Conservation (phyloP, 2,113 vertebrate genomes). For the Ascaphus truei region DNA sequence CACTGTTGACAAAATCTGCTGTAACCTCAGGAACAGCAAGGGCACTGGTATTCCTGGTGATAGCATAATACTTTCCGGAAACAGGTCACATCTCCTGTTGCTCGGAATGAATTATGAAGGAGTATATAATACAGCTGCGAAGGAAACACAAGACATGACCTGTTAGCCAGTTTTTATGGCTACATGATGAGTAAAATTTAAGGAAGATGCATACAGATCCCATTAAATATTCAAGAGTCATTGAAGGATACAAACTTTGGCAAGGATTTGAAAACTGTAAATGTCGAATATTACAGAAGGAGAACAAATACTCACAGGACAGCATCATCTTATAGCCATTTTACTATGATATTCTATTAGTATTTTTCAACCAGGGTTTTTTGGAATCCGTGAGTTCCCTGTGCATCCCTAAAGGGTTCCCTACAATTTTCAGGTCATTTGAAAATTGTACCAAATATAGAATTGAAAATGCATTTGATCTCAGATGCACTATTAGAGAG, state of each 20-base stretch:
- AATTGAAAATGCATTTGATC: too few relatives aligned
- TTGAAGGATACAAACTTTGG: conserved; percentile 23
- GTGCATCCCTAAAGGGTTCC: too few relatives aligned
- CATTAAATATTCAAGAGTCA: conserved; percentile 27
- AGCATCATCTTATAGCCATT: too few relatives aligned
- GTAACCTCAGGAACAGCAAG: conserved; percentile 3
- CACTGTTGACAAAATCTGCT: neutral
- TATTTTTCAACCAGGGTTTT: too few relatives aligned
- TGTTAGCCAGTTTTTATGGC: conserved; percentile 1
- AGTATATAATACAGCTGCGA: conserved; percentile 2
- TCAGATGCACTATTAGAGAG: too few relatives aligned
- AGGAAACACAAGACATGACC: conserved; percentile 15
- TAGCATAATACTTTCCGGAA: conserved; percentile 7
- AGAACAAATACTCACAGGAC: too few relatives aligned
- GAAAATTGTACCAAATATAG: too few relatives aligned
- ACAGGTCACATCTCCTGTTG: conserved; percentile 1
- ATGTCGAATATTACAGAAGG: too few relatives aligned
- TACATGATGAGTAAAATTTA: conserved; percentile 14
- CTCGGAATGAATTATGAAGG: conserved; percentile 18
- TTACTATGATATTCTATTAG: too few relatives aligned
- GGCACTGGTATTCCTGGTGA: neutral
- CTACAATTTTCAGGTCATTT: too few relatives aligned
- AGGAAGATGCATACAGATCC: neutral
- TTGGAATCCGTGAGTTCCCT: too few relatives aligned
- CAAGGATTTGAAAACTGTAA: neutral